phyloP scores from a whole-genome alignment of 2,113 vertebrate species.

The Bos javanicus region DNA sequence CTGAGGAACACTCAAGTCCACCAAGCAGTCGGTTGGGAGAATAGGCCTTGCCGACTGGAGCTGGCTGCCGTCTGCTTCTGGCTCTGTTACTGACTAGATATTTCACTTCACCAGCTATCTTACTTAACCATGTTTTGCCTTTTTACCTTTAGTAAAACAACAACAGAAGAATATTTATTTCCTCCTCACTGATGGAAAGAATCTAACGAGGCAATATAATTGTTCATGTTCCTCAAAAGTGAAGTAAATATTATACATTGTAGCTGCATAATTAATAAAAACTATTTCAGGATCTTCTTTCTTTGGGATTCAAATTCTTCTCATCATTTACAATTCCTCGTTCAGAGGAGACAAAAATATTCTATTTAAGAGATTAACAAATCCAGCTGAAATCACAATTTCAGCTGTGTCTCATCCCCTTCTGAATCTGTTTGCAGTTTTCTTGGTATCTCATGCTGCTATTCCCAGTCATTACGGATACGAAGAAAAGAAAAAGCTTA shows the following conservation, averaged over 20 bases:
- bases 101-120: not conserved
- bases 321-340: not conserved
- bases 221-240: not conserved
- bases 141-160: conserved; percentile 19
- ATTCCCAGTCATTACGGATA: not conserved
- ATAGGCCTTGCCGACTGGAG: not conserved
- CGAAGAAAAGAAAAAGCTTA: not conserved
- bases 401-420: not conserved
- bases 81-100: not conserved
- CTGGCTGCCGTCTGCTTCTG: not conserved
- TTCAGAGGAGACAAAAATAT: not conserved
- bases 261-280: not conserved
- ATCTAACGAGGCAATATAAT: not conserved
- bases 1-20: not conserved
- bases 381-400: not conserved
- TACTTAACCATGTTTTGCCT: not conserved
- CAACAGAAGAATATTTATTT: not conserved
- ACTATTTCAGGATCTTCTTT: not conserved
- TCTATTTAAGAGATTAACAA: conserved; percentile 15
- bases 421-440: not conserved
- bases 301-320: not conserved
- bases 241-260: not conserved
- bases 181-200: not conserved
- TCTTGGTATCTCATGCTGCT: not conserved
- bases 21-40: not conserved